Evolutionary conservation across 2,113 vertebrate genomes (phyloP).

Genomic region (Orthonyx spaldingii): DNA sequence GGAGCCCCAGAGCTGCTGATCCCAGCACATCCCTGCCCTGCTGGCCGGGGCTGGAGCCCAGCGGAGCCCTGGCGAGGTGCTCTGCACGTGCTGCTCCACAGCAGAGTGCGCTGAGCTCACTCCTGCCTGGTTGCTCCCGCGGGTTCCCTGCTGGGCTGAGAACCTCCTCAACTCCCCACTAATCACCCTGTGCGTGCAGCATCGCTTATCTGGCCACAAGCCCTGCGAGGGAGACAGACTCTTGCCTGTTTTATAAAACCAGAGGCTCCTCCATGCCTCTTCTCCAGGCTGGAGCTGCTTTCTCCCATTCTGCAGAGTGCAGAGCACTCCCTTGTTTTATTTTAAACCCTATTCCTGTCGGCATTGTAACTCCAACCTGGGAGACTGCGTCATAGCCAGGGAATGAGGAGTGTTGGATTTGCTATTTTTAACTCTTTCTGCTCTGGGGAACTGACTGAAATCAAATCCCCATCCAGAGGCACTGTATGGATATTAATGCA

Average conservation of each 20-base stretch:
- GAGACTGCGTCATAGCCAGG: conserved; percentile 14
- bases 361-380: conserved; percentile 42
- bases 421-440: conserved; percentile 53
- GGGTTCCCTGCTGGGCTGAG: background rate
- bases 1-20: background rate
- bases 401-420: conserved; percentile 31
- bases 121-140: background rate
- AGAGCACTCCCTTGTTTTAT: background rate
- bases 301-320: background rate
- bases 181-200: background rate
- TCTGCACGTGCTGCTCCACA: background rate
- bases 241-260: background rate
- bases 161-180: background rate
- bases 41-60: rapidly evolving
- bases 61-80: background rate
- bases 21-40: background rate
- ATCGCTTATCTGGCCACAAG: background rate
- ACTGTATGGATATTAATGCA: background rate
- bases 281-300: background rate
- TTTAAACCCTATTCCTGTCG: conserved; percentile 7
- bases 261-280: background rate
- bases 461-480: background rate
- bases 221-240: background rate
- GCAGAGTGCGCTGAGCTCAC: background rate
- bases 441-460: background rate